Percentiles rank a stretch among this genome's conserved stretches.
phyloP scores from a whole-genome alignment of 2,888 invertebrate genomes.

The Diogma glabrata region DNA sequence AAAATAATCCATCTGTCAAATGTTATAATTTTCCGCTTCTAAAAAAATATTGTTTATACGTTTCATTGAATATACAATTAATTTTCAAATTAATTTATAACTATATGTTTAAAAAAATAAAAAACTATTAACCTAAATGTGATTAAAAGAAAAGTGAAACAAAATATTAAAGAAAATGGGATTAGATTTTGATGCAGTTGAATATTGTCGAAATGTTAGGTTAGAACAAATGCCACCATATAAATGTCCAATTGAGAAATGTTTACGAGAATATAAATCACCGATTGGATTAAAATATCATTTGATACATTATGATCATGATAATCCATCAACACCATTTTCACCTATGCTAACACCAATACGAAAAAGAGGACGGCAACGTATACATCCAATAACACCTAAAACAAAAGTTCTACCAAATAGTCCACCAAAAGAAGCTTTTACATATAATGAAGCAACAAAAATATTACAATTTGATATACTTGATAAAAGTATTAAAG shows the following conservation, averaged over 20 bases:
- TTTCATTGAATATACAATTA: too few relatives aligned
- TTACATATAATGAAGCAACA: conserved; percentile 75
- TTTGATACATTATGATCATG: conserved; percentile 73
- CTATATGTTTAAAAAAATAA: too few relatives aligned
- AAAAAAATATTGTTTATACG: too few relatives aligned
- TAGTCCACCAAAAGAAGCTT: conserved; percentile 50
- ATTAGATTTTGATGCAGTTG: conserved; percentile 74
- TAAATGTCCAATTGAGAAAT: conserved; percentile 73
- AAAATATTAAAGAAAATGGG: conserved; percentile 43
- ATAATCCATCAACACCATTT: conserved; percentile 52
- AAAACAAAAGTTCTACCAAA: conserved; percentile 33
- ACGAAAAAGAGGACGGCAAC: conserved; percentile 48
- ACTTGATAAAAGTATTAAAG: conserved; percentile 63
- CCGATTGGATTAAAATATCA: conserved; percentile 79
- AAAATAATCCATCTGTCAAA: too few relatives aligned
- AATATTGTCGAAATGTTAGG: conserved; percentile 69
- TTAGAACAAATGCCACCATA: conserved; percentile 57
- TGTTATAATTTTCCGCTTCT: conserved; percentile 3
- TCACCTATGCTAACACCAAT: conserved; percentile 49
- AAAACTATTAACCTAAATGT: too few relatives aligned
- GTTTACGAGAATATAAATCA: conserved; percentile 77
- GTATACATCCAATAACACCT: conserved; percentile 36
- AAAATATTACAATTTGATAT: conserved; percentile 78
- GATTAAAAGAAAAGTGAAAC: too few relatives aligned
- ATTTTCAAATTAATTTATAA: too few relatives aligned